Conservation (phyloP, 2,797 vertebrate genomes). For the Tauraco hartlaubi region DNA sequence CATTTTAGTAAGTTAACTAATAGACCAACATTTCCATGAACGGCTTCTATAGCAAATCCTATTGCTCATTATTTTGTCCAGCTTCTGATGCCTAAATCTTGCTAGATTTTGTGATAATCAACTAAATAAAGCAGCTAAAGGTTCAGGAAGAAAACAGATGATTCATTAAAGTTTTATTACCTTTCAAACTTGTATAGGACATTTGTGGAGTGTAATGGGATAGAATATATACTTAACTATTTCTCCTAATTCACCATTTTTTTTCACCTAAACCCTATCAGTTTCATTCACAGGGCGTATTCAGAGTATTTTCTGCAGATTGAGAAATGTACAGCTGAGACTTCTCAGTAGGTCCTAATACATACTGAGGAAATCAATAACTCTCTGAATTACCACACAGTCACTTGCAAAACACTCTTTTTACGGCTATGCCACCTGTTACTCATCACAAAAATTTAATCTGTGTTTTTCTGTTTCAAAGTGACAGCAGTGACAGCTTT, state of each 20-base stretch:
- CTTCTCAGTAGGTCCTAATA: slow-evolving; percentile 35
- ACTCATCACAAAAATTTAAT: slow-evolving; percentile 6
- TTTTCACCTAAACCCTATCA: background rate
- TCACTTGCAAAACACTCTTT: slow-evolving; percentile 33
- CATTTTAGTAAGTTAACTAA: background rate
- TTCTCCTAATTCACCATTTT: background rate
- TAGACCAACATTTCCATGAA: background rate
- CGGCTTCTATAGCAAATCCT: background rate
- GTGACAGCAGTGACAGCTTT: background rate
- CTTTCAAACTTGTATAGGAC: background rate
- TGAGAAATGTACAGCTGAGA: slow-evolving; percentile 29
- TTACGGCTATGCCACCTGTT: slow-evolving; percentile 33
- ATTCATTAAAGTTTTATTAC: background rate
- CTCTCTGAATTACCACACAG: background rate
- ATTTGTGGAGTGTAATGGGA: background rate
- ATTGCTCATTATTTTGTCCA: background rate
- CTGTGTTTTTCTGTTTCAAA: background rate
- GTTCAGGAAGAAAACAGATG: background rate
- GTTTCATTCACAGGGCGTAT: background rate
- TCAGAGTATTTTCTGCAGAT: background rate
- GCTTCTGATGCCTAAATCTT: background rate
- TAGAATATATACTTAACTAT: background rate
- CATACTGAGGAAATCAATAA: background rate
- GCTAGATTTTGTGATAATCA: background rate
- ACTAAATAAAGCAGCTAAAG: background rate